Base-by-base conservation (phyloP, 30 jellyfish, hydroid and myxozoan species). In the Clytia hemisphaerica region DNA sequence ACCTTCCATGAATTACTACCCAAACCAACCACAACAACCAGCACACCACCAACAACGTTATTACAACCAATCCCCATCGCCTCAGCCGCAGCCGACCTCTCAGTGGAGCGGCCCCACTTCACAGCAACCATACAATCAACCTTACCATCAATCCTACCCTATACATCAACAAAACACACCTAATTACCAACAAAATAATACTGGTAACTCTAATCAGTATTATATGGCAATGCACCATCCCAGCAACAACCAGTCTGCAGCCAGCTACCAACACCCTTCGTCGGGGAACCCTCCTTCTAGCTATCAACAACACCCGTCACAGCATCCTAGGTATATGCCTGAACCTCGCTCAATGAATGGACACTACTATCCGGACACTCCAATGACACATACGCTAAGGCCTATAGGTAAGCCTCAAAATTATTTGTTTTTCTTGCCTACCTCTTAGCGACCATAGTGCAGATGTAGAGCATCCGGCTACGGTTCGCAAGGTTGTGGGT, bases 191-290 rank as follows among this genome's bases (percentile, higher is more conserved):
- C 30, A 57, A 21, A 45, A 21, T 22, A 45, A 57, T 33, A 37
- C 70, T n/a, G 30, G 70, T 22, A 57, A 22, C 19, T 6, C 30
- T n/a, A 57, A 57, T 31, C 70, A 57, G 0, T 57, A 57, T 22
- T 57, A 57, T n/a, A 57, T 37, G 35, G 50, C 70, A 21, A 37
- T 45, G 35, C 16, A 26, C 70, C 37, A 57, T 1, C 25, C 30
- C 48, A 46, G 24, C 24, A n/a, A 27, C n/a, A n/a, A n/a, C n/a
- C n/a, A n/a, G n/a, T n/a, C n/a, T n/a, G n/a, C n/a, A n/a, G n/a
- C n/a, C n/a, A n/a, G n/a, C n/a, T n/a, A n/a, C n/a, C n/a, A n/a
- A n/a, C n/a, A n/a, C n/a, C n/a, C n/a, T n/a, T n/a, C n/a, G n/a
- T n/a, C n/a, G n/a, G n/a, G n/a, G n/a, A n/a, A n/a, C n/a, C n/a